phyloP scores from a whole-genome alignment of 2,113 vertebrate genomes.

The Peromyscus californicus region DNA sequence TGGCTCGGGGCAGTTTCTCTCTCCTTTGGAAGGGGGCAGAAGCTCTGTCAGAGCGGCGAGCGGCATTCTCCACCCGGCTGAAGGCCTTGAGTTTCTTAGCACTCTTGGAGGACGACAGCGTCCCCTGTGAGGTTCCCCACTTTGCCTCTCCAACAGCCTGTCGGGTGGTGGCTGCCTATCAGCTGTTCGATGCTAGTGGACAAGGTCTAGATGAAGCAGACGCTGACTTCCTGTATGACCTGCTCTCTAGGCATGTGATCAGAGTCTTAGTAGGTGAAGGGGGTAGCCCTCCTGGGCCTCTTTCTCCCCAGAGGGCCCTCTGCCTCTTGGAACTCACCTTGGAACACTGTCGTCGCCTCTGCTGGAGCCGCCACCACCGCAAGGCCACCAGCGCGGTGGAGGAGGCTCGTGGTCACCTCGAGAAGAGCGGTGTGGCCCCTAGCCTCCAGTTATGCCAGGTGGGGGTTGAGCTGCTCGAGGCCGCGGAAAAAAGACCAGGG shows the following conservation, averaged over 20 bases:
- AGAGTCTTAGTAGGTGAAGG: conserved; percentile 57
- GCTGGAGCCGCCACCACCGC: conserved; percentile 82
- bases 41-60: conserved; percentile 38
- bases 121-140: conserved; percentile 82
- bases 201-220: conserved; percentile 81
- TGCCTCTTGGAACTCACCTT: conserved; percentile 89
- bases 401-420: conserved; percentile 67
- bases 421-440: neutral
- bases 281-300: rapidly evolving
- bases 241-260: conserved; percentile 81
- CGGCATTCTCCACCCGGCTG: conserved; percentile 84
- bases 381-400: conserved; percentile 80
- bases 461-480: conserved; percentile 84
- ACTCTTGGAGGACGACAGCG: conserved; percentile 86
- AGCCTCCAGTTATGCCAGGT: conserved; percentile 76
- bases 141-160: conserved; percentile 82
- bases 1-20: conserved; percentile 89
- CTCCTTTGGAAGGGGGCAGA: conserved; percentile 90
- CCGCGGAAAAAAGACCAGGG: conserved; percentile 23
- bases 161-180: conserved; percentile 85
- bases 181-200: conserved; percentile 86
- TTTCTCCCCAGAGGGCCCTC: conserved; percentile 62
- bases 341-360: conserved; percentile 87
- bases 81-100: conserved; percentile 91
- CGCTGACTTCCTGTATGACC: conserved; percentile 85